Conservation (phyloP, 1,140 invertebrate genomes). For the Lordiphosa mommai region DNA sequence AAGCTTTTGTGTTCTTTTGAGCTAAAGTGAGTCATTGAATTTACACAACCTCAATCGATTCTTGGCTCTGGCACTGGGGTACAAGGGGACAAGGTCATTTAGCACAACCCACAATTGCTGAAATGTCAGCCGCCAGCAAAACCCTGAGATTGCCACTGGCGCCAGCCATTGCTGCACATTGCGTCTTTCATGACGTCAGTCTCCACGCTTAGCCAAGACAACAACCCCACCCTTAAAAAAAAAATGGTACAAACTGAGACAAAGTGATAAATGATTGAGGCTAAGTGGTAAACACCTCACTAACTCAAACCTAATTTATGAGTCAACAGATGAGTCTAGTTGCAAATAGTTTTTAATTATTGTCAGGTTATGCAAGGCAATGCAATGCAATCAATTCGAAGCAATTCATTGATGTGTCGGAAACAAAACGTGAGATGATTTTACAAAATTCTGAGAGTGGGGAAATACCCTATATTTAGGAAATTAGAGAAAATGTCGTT, state of each 20-base stretch:
- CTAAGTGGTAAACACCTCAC: constrained; percentile 18
- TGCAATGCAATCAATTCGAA: background rate
- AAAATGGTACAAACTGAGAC: constrained; percentile 20
- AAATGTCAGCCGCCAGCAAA: constrained; percentile 33
- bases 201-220: background rate
- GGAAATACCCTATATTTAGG: background rate
- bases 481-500: too few relatives aligned
- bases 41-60: constrained; percentile 58
- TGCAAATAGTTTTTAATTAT: constrained; percentile 51
- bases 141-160: constrained; percentile 37
- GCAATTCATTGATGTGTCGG: too few relatives aligned
- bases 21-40: constrained; percentile 31
- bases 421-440: background rate
- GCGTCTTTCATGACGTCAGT: constrained; percentile 38
- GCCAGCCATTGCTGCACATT: constrained; percentile 16
- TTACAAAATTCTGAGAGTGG: background rate
- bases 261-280: constrained; percentile 52
- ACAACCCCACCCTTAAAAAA: constrained; percentile 7
- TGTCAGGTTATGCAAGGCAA: constrained; percentile 39
- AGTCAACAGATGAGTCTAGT: constrained; percentile 26
- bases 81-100: constrained; percentile 49
- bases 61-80: constrained; percentile 41
- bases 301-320: constrained; percentile 33
- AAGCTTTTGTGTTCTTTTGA: background rate
- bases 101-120: constrained; percentile 29